phyloP scores from a whole-genome alignment of 2,888 invertebrate species.

The Dromius quadrimaculatus region DNA sequence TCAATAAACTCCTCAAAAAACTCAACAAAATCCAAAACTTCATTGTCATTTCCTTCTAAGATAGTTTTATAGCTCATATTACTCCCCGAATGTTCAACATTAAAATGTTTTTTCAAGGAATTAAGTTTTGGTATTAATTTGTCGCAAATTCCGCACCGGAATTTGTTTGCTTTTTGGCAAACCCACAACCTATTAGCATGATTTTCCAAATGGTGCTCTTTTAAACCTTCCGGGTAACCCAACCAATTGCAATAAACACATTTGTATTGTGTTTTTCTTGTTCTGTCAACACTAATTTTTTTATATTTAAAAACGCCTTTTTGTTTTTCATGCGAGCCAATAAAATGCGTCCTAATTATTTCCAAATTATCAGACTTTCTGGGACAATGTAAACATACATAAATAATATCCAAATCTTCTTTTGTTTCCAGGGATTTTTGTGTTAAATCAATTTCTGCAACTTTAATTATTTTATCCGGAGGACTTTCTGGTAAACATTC shows the following conservation, averaged over 20 bases:
- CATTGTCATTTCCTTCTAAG: slow-evolving; percentile 57
- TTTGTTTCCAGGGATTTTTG: neutral
- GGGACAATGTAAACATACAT: slow-evolving; percentile 57
- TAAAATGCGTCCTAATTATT: slow-evolving; percentile 56
- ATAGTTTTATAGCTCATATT: slow-evolving; percentile 58
- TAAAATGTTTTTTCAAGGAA: slow-evolving; percentile 59
- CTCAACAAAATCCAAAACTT: slow-evolving; percentile 58
- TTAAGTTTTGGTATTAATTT: slow-evolving; percentile 57
- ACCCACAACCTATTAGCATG: slow-evolving; percentile 61
- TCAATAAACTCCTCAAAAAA: slow-evolving; percentile 55
- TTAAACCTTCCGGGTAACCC: slow-evolving; percentile 60
- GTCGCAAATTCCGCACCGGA: slow-evolving; percentile 60
- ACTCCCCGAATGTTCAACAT: slow-evolving; percentile 58
- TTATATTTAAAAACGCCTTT: slow-evolving; percentile 49
- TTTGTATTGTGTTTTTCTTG: slow-evolving; percentile 49
- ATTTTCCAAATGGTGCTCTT: slow-evolving; percentile 61
- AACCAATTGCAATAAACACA: slow-evolving; percentile 61
- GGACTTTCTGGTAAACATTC: too few relatives aligned
- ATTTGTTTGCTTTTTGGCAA: slow-evolving; percentile 56
- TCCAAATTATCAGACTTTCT: slow-evolving; percentile 54
- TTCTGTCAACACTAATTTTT: slow-evolving; percentile 32
- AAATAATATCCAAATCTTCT: slow-evolving; percentile 40
- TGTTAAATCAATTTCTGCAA: neutral
- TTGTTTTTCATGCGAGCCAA: slow-evolving; percentile 54
- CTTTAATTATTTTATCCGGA: slow-evolving; percentile 40